phyloP scores from a whole-genome alignment of 2,888 invertebrate species.

The Rhaphigaster nebulosa region DNA sequence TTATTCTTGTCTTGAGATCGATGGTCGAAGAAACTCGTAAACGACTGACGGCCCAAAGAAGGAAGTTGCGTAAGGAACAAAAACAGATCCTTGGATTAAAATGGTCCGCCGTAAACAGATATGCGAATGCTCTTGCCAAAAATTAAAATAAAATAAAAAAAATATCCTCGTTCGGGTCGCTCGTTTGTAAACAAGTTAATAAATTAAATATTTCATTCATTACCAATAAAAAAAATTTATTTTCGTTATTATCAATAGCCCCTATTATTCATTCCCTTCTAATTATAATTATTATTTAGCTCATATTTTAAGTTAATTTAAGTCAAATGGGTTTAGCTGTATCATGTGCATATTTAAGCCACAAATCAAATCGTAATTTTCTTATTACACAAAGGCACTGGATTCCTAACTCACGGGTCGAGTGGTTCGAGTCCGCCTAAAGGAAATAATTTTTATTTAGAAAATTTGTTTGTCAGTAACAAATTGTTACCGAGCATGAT shows the following conservation, averaged over 20 bases:
- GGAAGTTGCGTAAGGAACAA: constrained; percentile 19
- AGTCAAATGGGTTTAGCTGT: neutral
- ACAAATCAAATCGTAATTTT: no score
- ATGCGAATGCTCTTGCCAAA: neutral
- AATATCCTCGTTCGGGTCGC: neutral
- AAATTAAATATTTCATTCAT: constrained; percentile 5
- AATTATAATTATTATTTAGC: neutral
- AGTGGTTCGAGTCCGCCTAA: no score
- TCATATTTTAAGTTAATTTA: neutral
- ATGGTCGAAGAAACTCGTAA: neutral
- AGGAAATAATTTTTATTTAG: no score
- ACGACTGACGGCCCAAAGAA: constrained; percentile 1
- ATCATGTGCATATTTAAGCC: no score
- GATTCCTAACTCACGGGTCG: no score
- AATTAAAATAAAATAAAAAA: constrained; percentile 24
- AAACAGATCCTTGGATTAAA: constrained; percentile 37
- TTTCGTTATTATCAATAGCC: neutral
- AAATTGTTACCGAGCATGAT: no score
- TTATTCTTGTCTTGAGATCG: neutral
- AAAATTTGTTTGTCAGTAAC: no score
- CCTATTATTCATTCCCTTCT: neutral
- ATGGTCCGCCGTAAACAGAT: neutral
- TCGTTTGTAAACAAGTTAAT: constrained; percentile 3
- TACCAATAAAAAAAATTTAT: neutral
- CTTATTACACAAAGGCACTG: no score